Evolutionary conservation across 2,797 vertebrate genomes (phyloP), one percentile per base, ranked within the genome.

Genomic region (Pipistrellus pipistrellus): DNA sequence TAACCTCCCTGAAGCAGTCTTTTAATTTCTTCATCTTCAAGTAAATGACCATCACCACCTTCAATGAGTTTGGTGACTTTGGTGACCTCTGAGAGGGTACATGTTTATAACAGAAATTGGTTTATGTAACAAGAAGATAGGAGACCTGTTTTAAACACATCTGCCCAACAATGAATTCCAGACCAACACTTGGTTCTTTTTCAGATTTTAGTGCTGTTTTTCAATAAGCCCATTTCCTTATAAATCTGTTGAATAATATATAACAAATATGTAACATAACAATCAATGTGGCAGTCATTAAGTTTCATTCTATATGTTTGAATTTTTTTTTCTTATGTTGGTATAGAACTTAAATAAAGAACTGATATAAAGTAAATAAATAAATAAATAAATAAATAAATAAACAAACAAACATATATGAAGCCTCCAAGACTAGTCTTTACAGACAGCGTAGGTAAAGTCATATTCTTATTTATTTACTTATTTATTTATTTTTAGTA

Each of bases 1-100:
- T 98, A 98, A 99, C 99, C 99, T 99, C 98, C 99, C 98, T 98
- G 98, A 91, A 98, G 98, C 96, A 99, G 97, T 94, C 98, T 98
- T 98, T 98, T 98, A 98, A 99, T 98, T 92, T 99, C 98, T 97
- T 99, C 99, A 94, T 99, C 99, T 97, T 98, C 98, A 97, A 98
- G 98, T 97, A 99, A 98, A 97, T 98, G 98, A 97, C 97, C 98
- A 97, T 99, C 98, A 96, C 98, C 98, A 97, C 98, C 98, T 98
- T 98, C 98, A 98, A 99, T 98, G 98, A 98, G 98, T 98, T 98
- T 98, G 98, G 98, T 98, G 96, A 98, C 98, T 97, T 98, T 99
- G 98, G 98, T 98, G 97, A 99, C 98, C 97, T 99, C 99, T 99
- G 98, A 98, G 92, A 97, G 97, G 98, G 98, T 97, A 99, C 91